Conservation (phyloP, 2,113 vertebrate genomes). For the cattle (Bos taurus) region ARS-UCD2.0 NC_037357.1:34343501-34344000, state of each 20-base stretch:
- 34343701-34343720: neutral
- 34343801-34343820: neutral
- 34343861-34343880: neutral
- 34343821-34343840: neutral
- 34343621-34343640: neutral
- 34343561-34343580: neutral
- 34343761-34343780: neutral
- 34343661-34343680: neutral
- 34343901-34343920: neutral
- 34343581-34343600: neutral
- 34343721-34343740: neutral
- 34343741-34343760: neutral
- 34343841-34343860: neutral
- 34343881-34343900: neutral
- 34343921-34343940: neutral
- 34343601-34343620: neutral
- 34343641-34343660: neutral
- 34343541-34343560: neutral
- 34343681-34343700: neutral
- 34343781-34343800: neutral
- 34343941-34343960: neutral
- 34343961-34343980: slow-evolving; percentile 19
- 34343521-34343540: neutral
- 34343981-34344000: neutral
- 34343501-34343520: neutral